These are phyloP conservation scores for Hybos culiciformis DNA, from an alignment of 2,888 invertebrate genomes.

Conservation along the genomic window DNA sequence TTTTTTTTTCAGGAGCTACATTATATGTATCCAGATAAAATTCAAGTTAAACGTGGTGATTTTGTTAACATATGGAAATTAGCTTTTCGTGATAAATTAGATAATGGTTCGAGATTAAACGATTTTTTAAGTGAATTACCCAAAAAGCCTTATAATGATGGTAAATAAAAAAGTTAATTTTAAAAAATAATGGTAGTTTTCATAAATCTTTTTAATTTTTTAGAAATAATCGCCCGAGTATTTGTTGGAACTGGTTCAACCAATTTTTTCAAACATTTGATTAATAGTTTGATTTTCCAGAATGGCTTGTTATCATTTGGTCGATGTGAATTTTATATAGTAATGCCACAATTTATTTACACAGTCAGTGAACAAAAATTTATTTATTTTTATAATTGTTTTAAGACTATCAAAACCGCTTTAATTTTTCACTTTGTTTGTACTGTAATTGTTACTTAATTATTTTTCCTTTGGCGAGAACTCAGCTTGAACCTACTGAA, in stretches of 20 bases:
- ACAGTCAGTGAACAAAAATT: constrained; percentile 38
- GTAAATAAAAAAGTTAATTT: constrained; percentile 23
- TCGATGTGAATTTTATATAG: constrained; percentile 46
- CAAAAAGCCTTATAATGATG: constrained; percentile 35
- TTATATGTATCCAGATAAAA: constrained; percentile 21
- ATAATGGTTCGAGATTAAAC: constrained; percentile 40
- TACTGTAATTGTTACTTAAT: not conserved
- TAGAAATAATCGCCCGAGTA: constrained; percentile 46
- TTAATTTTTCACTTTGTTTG: no score
- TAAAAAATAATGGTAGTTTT: not conserved
- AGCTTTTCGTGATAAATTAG: constrained; percentile 44
- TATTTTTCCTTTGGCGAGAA: not conserved
- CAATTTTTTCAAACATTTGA: constrained; percentile 47
- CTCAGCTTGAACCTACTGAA: no score
- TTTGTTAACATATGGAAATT: constrained; percentile 45
- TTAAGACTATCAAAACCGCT: not conserved
- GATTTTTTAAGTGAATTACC: constrained; percentile 41
- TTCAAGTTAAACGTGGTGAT: constrained; percentile 36
- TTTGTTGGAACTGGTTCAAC: constrained; percentile 38
- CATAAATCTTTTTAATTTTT: constrained; percentile 36
- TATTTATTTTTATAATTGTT: not conserved
- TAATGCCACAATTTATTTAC: constrained; percentile 46
- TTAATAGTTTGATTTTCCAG: constrained; percentile 46
- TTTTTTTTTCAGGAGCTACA: constrained; percentile 19
- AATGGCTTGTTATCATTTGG: constrained; percentile 43